These are phyloP conservation scores for Chorisops tibialis DNA, from an alignment of 2,888 invertebrate species.

Conservation along the genomic window DNA sequence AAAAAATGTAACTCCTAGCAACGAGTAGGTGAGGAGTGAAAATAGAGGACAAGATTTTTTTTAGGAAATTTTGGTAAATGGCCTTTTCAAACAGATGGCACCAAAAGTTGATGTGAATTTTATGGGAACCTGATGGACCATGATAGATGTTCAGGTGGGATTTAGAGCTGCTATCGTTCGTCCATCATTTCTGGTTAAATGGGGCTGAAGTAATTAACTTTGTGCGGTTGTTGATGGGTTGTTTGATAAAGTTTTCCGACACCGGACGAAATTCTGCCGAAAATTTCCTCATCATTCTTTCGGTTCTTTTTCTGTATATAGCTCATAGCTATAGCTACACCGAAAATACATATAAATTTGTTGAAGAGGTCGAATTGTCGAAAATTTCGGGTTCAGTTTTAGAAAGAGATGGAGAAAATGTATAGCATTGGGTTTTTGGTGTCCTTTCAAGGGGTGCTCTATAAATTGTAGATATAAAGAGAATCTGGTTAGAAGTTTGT, in stretches of 20 bases:
- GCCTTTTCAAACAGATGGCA: too few relatives aligned
- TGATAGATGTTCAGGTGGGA: conserved; percentile 25
- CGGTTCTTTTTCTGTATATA: neutral
- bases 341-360: too few relatives aligned
- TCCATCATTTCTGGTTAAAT: conserved; percentile 20
- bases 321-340: too few relatives aligned
- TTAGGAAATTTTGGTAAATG: too few relatives aligned
- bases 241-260: neutral
- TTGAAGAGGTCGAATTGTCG: neutral
- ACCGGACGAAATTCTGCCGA: conserved; percentile 7
- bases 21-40: too few relatives aligned
- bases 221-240: conserved; percentile 1
- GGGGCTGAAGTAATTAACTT: conserved; percentile 24
- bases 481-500: conserved; percentile 20
- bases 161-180: conserved; percentile 5
- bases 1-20: too few relatives aligned
- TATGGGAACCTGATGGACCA: conserved; percentile 13
- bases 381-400: conserved; percentile 17
- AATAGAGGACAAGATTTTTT: too few relatives aligned
- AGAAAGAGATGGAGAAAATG: conserved; percentile 16
- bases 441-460: conserved; percentile 3
- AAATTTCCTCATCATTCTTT: neutral
- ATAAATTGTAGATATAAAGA: neutral
- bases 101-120: conserved; percentile 4
- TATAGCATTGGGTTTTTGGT: conserved; percentile 13